Evolutionary conservation across 2,113 vertebrate genomes (phyloP), one percentile per base, ranked within the genome.

Genomic region (Aphyosemion australe): DNA sequence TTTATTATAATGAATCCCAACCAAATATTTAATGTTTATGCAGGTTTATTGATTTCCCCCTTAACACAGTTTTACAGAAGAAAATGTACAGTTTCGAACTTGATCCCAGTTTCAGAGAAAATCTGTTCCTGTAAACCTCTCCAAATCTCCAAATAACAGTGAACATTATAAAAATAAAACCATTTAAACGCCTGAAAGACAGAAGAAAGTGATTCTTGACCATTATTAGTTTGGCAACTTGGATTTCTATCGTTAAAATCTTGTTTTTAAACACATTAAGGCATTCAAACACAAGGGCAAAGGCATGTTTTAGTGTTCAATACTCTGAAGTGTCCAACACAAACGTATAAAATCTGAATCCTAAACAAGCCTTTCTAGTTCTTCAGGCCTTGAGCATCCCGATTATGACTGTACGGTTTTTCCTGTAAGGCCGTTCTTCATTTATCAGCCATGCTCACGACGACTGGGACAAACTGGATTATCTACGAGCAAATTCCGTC

Each of bases 31-130:
- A 42, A 69, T 65, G 56, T 67, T 74, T 31, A 72, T 81, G 58
- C 6, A 8, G 7, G 76, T 88, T 87, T 85, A 88, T 88, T 88
- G 70, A 20, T 79, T 70, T 77, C 54, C 50, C 64, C 71, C 82
- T 76, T 45, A 55, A 83, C 57, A 68, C 48, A 79, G 32, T 77
- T 55, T 43, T 67, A 77, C 47, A 80, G 32, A 57, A 47, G 37
- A 48, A 34, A 61, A 52, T 39, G 8, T 34, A 59, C 31, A 65
- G 73, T 68, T 58, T 65, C 48, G 58, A 47, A 67, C 52, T 42
- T 11, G 42, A 74, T 43, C 56, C 62, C 68, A 57, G 51, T 60
- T 12, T 69, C 4, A 55, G 32, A 39, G 5, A 55, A 4, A 8
- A 3, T 9, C 16, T 16, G 10, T 50, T 18, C 37, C 37, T 37